Percentiles rank a stretch among this genome's conserved stretches.
These are phyloP conservation scores for Epizoanthus illoricatus DNA, from an alignment of 92 coral and sea anemone genomes.

Conservation along the genomic window DNA sequence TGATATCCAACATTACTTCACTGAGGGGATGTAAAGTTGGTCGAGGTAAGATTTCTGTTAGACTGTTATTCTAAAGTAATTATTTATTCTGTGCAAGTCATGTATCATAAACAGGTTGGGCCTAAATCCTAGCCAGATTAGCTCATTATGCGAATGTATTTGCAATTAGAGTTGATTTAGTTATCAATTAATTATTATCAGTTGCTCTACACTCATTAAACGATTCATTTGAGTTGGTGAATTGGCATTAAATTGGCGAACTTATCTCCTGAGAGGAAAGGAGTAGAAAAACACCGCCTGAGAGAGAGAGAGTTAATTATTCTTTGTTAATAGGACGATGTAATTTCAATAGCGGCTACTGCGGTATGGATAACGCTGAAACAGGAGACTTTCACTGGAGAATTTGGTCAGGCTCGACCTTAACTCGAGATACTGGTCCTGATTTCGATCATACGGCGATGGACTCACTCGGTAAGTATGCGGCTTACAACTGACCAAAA, in stretches of 20 bases:
- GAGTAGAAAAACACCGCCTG: no score
- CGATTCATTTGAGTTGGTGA: no score
- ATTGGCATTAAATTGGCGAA: no score
- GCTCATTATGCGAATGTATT: no score
- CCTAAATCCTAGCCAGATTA: no score
- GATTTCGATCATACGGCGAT: conserved; percentile 71
- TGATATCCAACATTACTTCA: conserved; percentile 17
- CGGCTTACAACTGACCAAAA: no score
- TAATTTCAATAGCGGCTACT: conserved; percentile 70
- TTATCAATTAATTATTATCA: no score
- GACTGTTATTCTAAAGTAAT: no score
- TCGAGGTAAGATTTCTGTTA: conserved; percentile 2
- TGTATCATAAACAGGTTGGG: no score
- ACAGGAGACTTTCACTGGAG: conserved; percentile 64
- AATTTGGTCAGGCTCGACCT: conserved; percentile 66
- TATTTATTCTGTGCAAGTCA: neutral
- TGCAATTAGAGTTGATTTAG: no score
- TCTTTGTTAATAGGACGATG: conserved; percentile 47
- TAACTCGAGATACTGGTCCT: conserved; percentile 84
- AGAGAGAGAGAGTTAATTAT: neutral
- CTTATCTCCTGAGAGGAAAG: no score
- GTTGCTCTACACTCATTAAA: no score
- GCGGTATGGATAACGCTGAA: conserved; percentile 57
- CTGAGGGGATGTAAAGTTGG: conserved; percentile 18
- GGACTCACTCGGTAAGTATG: conserved; percentile 42